These are phyloP conservation scores for Hippocampus kuda DNA, from an alignment of 2,797 vertebrate genomes.

Conservation along the genomic window DNA sequence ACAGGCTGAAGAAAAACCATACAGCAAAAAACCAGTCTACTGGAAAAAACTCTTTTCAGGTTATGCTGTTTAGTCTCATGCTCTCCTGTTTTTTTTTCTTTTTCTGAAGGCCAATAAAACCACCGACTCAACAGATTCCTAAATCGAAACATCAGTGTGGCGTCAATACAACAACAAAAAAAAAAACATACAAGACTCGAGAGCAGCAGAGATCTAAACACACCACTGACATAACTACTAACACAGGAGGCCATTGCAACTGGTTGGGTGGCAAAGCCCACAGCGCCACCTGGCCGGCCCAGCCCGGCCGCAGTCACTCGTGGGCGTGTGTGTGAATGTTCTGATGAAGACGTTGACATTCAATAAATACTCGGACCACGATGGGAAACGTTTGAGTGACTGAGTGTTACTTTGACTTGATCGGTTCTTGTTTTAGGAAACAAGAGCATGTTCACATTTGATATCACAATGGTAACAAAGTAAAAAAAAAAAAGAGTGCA, in stretches of 20 bases:
- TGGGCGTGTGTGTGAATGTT: background rate
- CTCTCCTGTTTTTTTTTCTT: background rate
- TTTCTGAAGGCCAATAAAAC: background rate
- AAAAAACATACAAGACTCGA: background rate
- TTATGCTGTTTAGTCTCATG: background rate
- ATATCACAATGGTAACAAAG: background rate
- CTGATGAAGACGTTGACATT: background rate
- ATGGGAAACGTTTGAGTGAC: background rate
- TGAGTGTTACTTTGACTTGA: background rate
- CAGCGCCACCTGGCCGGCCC: background rate
- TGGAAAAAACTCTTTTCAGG: background rate
- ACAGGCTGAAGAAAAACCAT: background rate
- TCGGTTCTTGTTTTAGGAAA: background rate
- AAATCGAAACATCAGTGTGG: background rate
- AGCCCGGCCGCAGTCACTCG: background rate
- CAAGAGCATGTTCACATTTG: background rate
- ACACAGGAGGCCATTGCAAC: background rate
- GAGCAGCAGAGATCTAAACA: background rate
- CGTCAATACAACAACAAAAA: background rate
- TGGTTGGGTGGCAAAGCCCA: background rate
- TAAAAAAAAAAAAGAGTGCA: slow-evolving; percentile 1
- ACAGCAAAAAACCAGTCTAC: background rate
- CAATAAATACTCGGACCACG: background rate
- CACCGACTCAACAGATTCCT: background rate
- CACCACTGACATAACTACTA: background rate